Conservation (phyloP, 1,140 invertebrate species). For the Mamestra configurata region DNA sequence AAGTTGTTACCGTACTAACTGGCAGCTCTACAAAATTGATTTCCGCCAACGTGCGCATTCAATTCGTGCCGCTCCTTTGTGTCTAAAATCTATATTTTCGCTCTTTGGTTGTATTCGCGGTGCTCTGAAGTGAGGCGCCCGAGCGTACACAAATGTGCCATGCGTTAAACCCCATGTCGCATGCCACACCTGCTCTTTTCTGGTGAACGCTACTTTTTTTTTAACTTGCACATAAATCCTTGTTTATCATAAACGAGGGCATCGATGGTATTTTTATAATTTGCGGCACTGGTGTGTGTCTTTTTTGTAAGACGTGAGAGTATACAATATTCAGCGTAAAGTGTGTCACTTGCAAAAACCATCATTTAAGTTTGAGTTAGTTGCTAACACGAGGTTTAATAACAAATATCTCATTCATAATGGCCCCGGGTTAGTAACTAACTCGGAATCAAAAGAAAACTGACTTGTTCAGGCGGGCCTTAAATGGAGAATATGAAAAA, state of each 20-base stretch:
- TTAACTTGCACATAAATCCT: background rate
- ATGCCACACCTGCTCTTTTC: slow-evolving; percentile 11
- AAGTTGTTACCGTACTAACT: slow-evolving; percentile 9
- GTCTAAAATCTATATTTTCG: slow-evolving; percentile 34
- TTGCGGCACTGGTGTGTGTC: background rate
- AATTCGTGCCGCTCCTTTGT: slow-evolving; percentile 12
- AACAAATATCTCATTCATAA: too few relatives aligned
- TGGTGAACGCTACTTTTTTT: background rate
- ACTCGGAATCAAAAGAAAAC: too few relatives aligned
- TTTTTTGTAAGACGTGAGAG: too few relatives aligned
- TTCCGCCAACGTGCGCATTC: slow-evolving; percentile 22
- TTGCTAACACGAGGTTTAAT: too few relatives aligned
- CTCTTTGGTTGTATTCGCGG: slow-evolving; percentile 1
- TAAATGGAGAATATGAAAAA: too few relatives aligned
- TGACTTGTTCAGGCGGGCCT: too few relatives aligned
- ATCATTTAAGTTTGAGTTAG: too few relatives aligned
- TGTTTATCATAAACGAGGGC: background rate
- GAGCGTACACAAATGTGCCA: slow-evolving; percentile 41
- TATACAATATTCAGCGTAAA: too few relatives aligned
- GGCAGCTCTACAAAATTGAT: slow-evolving; percentile 10
- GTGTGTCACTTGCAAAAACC: too few relatives aligned
- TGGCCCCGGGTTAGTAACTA: too few relatives aligned
- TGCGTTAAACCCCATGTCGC: slow-evolving; percentile 34
- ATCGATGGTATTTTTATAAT: background rate
- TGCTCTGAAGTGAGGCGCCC: slow-evolving; percentile 39